Conservation (phyloP, 1,140 invertebrate genomes). For the Caenorhabditis briggsae region DNA sequence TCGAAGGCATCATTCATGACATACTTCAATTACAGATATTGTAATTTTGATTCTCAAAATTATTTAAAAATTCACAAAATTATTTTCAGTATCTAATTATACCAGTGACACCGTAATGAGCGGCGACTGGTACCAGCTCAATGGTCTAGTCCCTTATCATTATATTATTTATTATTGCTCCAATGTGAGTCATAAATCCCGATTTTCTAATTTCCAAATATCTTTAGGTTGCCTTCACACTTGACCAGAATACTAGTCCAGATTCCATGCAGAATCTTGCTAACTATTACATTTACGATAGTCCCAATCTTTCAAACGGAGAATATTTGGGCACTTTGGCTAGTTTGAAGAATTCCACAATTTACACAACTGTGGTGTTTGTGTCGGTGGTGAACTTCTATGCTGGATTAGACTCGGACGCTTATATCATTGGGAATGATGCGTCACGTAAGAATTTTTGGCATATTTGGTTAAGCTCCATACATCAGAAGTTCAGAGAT, state of each 20-base stretch:
- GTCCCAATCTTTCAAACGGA: background rate
- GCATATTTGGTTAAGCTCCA: no score
- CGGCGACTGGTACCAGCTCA: background rate
- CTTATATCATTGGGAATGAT: slow-evolving; percentile 17
- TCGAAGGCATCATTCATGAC: background rate
- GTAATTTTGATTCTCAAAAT: no score
- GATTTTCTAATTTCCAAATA: background rate
- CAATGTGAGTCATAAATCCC: background rate
- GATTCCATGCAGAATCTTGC: background rate
- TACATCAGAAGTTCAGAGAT: no score
- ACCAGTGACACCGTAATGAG: background rate
- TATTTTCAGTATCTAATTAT: background rate
- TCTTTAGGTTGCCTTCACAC: background rate
- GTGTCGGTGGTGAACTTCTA: slow-evolving; percentile 2
- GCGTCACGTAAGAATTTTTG: no score
- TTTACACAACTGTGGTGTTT: background rate
- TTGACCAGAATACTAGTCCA: background rate
- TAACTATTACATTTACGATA: background rate
- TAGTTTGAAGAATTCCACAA: background rate
- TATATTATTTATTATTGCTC: background rate
- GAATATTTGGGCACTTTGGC: background rate
- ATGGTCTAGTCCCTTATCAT: background rate
- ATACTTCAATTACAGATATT: background rate
- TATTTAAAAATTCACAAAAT: background rate
- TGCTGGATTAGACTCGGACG: background rate